Conservation (phyloP, 2,113 vertebrate genomes). For the Ramphastos sulfuratus region DNA sequence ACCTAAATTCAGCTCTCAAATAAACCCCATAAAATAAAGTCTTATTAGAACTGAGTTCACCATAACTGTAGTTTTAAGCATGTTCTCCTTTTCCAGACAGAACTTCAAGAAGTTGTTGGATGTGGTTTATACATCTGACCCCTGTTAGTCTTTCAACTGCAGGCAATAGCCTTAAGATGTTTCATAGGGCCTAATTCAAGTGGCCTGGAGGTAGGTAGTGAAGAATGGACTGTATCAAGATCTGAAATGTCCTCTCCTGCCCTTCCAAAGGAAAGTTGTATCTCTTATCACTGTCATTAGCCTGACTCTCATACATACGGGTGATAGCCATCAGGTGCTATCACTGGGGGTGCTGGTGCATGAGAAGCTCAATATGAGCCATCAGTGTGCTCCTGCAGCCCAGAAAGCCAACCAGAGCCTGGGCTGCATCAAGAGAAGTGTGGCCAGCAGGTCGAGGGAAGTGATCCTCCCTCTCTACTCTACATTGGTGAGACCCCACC, state of each 20-base stretch:
- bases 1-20: background rate
- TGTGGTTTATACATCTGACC: background rate
- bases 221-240: background rate
- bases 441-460: too few species aligned
- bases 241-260: background rate
- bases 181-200: background rate
- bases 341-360: too few species aligned
- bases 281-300: background rate
- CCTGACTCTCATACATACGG: accelerated
- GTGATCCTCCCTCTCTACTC: too few species aligned
- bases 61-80: background rate
- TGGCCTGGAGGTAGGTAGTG: background rate
- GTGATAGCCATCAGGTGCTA: background rate
- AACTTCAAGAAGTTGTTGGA: background rate
- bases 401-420: too few species aligned
- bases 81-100: background rate
- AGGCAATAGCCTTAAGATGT: background rate
- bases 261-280: accelerated
- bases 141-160: background rate
- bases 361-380: too few species aligned
- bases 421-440: too few species aligned
- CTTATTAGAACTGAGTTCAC: background rate
- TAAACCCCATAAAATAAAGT: background rate
- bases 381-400: too few species aligned
- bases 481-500: too few species aligned